Evolutionary conservation across 2,797 vertebrate genomes (phyloP).

Genomic region (Hybognathus amarus): DNA sequence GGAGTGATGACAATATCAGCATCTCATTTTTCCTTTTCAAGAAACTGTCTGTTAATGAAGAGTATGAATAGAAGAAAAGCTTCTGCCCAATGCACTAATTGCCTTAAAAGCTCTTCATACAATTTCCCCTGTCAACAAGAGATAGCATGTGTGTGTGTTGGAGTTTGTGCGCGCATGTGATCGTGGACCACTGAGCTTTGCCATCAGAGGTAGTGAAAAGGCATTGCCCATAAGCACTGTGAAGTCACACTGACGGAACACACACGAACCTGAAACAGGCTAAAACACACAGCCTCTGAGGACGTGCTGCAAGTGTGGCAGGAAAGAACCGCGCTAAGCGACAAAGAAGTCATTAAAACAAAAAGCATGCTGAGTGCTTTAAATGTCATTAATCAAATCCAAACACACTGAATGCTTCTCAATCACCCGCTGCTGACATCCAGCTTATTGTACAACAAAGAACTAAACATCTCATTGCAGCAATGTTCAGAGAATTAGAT

Average conservation of each 20-base stretch:
- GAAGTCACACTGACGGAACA: constrained; percentile 23
- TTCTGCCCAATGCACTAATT: constrained; percentile 81
- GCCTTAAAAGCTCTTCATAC: constrained; percentile 83
- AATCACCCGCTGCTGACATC: constrained; percentile 42
- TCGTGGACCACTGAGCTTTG: constrained; percentile 15
- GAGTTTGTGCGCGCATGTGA: constrained; percentile 38
- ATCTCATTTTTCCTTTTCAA: constrained; percentile 66
- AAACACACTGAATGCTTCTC: constrained; percentile 53
- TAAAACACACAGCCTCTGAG: constrained; percentile 37
- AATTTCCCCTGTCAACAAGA: constrained; percentile 81
- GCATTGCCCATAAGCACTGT: constrained; percentile 18
- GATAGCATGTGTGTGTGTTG: constrained; percentile 58
- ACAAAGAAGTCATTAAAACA: constrained; percentile 71
- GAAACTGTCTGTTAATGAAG: constrained; percentile 82
- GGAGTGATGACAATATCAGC: constrained; percentile 80
- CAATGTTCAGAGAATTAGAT: background rate
- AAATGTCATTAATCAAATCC: constrained; percentile 71
- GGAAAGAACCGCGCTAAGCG: constrained; percentile 45
- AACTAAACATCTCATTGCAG: constrained; percentile 46
- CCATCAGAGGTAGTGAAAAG: constrained; percentile 14
- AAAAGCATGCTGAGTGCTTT: constrained; percentile 74
- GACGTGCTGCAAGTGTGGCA: constrained; percentile 45
- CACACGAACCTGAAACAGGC: constrained; percentile 21
- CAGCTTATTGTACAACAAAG: constrained; percentile 62
- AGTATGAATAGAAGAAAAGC: constrained; percentile 78